phyloP scores from a whole-genome alignment of 1,140 invertebrate genomes.

The Caerostris extrusa region DNA sequence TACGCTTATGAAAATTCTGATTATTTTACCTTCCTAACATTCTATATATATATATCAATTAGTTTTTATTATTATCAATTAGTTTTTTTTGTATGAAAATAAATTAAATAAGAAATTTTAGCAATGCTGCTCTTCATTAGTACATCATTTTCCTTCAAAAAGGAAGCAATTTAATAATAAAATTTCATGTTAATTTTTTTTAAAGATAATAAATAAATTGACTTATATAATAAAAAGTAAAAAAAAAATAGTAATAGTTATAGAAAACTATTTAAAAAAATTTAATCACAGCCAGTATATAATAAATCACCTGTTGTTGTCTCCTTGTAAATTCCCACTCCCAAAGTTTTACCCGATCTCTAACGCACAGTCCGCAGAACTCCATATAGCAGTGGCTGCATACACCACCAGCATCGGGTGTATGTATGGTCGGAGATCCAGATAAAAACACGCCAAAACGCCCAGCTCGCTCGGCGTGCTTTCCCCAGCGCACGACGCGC shows the following conservation, averaged over 20 bases:
- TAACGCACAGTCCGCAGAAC: slow-evolving; percentile 68
- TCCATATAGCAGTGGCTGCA: slow-evolving; percentile 50
- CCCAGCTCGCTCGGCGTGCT: not conserved
- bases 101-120: too few relatives aligned
- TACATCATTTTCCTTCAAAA: too few relatives aligned
- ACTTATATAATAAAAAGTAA: too few relatives aligned
- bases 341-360: slow-evolving; percentile 70
- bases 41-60: too few relatives aligned
- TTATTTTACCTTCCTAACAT: too few relatives aligned
- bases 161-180: too few relatives aligned
- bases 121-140: too few relatives aligned
- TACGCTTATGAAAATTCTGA: too few relatives aligned
- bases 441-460: slow-evolving; percentile 39
- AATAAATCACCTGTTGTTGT: slow-evolving; percentile 68
- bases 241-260: too few relatives aligned
- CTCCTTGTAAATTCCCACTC: slow-evolving; percentile 67
- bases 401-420: not conserved
- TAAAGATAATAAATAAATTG: too few relatives aligned
- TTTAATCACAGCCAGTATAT: not conserved
- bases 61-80: too few relatives aligned
- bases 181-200: not conserved
- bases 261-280: not conserved
- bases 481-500: not conserved
- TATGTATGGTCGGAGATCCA: not conserved
- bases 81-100: too few relatives aligned